phyloP scores from a whole-genome alignment of 2,797 vertebrate species.

The Manis crassicaudata region DNA sequence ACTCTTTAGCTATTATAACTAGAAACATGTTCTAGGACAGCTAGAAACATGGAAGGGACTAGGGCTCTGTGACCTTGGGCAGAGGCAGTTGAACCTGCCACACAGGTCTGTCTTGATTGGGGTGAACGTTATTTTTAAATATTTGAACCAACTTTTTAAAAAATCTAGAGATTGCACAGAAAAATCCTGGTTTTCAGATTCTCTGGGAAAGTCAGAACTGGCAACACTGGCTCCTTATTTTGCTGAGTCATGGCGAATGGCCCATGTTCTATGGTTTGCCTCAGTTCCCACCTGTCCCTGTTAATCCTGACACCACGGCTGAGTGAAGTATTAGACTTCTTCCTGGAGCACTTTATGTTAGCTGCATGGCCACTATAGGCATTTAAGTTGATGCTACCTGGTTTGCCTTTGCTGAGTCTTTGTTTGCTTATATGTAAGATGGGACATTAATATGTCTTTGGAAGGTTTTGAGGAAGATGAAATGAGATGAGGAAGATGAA shows the following conservation, averaged over 20 bases:
- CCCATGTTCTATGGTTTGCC: background rate
- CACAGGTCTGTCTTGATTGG: background rate
- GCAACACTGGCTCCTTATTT: background rate
- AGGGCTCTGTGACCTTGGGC: background rate
- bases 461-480: background rate
- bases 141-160: background rate
- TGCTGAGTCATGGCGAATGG: background rate
- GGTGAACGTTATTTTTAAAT: background rate
- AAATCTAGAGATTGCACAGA: background rate
- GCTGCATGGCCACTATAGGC: background rate
- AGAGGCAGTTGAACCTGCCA: background rate
- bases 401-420: background rate
- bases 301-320: background rate
- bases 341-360: background rate
- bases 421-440: background rate
- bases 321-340: background rate
- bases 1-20: background rate
- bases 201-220: background rate
- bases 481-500: background rate
- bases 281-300: background rate
- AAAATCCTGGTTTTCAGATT: constrained; percentile 24
- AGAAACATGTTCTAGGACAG: background rate
- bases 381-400: background rate
- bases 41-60: background rate
- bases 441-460: background rate